These are phyloP conservation scores for Drosophila paramelanica DNA, from an alignment of 2,888 invertebrate species.

Conservation along the genomic window DNA sequence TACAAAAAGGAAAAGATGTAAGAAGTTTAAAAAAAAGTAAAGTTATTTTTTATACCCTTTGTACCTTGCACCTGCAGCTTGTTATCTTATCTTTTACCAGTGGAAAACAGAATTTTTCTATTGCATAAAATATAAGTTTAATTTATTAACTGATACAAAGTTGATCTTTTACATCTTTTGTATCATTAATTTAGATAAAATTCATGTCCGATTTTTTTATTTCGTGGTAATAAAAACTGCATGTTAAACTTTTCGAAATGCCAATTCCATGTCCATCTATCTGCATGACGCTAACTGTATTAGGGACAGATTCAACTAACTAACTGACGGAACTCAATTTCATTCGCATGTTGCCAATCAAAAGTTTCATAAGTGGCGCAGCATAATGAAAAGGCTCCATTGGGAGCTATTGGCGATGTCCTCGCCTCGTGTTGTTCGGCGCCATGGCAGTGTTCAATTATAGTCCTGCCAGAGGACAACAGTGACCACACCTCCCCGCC, in stretches of 20 bases:
- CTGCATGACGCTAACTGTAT: constrained; percentile 7
- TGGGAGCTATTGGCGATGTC: constrained; percentile 57
- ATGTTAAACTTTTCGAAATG: constrained; percentile 63
- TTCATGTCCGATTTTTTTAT: no score
- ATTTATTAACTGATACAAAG: no score
- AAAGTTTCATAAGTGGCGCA: constrained; percentile 55
- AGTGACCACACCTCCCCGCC: neutral
- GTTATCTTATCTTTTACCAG: no score
- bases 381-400: constrained; percentile 62
- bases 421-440: constrained; percentile 21
- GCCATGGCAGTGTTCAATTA: constrained; percentile 58
- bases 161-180: no score
- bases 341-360: constrained; percentile 64
- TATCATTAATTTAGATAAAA: no score
- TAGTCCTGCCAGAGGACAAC: constrained; percentile 19
- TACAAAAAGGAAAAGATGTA: no score
- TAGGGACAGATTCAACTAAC: constrained; percentile 14
- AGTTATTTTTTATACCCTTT: no score
- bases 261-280: constrained; percentile 47
- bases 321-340: constrained; percentile 43
- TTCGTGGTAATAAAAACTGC: constrained; percentile 36
- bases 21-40: no score
- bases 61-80: no score
- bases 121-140: no score
- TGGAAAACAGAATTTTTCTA: no score